Evolutionary conservation across 2,113 vertebrate genomes (phyloP), one percentile per base, ranked within the genome.

Genomic region (Paradoxurus hermaphroditus): DNA sequence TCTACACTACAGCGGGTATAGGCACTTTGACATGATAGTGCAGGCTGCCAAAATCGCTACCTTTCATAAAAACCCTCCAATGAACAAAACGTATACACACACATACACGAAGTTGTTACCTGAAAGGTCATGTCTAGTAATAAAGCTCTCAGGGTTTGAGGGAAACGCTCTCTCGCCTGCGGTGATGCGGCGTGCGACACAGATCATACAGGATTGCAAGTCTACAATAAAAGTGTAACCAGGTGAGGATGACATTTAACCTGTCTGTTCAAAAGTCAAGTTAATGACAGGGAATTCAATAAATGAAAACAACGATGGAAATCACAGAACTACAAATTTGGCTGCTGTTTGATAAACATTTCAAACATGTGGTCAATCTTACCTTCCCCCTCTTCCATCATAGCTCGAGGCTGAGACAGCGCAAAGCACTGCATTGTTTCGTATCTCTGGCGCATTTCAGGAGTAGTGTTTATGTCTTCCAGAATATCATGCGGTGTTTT

Each of bases 341-440:
- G 7, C 86, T 44, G 34, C 18, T 75, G 8, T 36, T 12, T 67
- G 39, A 49, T 3, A 41, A 53, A 75, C 14, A 34, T 23, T 27
- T 16, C 9, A 53, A 36, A 73, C 7, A 49, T 14, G 59, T 12
- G n/a, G 85, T 49, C 53, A 14, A 39, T 68, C 98, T 98, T 98
- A 99, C 99, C 99, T 99, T 99, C 99, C 8, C 99, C 99, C 95
- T 99, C 99, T 97, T 99, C 99, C 99, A 99, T 99, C 99, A 99
- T 99, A 93, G 99, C 99, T 75, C 99, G 99, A 21, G 99, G 99
- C 97, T 99, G 99, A 12, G 99, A 99, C 88, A 99, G 99, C 65
- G 99, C 99, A 77, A 99, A 99, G 97, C 99, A 99, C 97, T 99
- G 99, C 99, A 99, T 99, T 41, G 99, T 99, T 98, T 99, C 99